Evolutionary conservation across 2,888 invertebrate genomes (phyloP).

Genomic region (Plagodis dolabraria): DNA sequence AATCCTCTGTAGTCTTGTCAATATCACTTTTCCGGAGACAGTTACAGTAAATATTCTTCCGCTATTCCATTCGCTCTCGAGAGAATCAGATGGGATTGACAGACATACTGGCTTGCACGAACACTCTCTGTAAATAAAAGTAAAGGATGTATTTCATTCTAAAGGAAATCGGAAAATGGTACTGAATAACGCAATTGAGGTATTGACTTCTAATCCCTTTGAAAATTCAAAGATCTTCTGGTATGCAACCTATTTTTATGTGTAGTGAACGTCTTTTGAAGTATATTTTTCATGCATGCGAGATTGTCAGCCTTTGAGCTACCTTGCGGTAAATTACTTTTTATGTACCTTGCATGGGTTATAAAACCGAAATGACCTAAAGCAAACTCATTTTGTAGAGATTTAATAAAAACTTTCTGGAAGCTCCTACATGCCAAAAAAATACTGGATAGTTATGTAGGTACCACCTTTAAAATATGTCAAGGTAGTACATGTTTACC

Average conservation of each 20-base stretch:
- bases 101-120: slow-evolving; percentile 23
- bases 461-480: too few relatives aligned
- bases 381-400: too few relatives aligned
- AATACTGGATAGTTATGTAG: too few relatives aligned
- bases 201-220: slow-evolving; percentile 9
- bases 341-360: not conserved
- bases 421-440: too few relatives aligned
- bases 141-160: slow-evolving; percentile 21
- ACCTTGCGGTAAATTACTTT: slow-evolving; percentile 7
- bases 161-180: slow-evolving; percentile 15
- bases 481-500: not conserved
- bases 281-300: slow-evolving; percentile 13
- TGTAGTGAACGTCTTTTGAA: slow-evolving; percentile 2
- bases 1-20: slow-evolving; percentile 11
- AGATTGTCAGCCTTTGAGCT: slow-evolving; percentile 2
- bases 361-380: too few relatives aligned
- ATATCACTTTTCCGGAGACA: slow-evolving; percentile 22
- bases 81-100: slow-evolving; percentile 26
- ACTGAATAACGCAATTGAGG: slow-evolving; percentile 12
- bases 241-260: slow-evolving; percentile 5
- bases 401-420: too few relatives aligned
- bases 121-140: slow-evolving; percentile 23
- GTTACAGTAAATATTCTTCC: slow-evolving; percentile 8
- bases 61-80: slow-evolving; percentile 15
- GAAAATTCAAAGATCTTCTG: slow-evolving; percentile 7